These are phyloP conservation scores for Semicossyphus pulcher DNA, from an alignment of 2,113 vertebrate species.

Conservation along the genomic window DNA sequence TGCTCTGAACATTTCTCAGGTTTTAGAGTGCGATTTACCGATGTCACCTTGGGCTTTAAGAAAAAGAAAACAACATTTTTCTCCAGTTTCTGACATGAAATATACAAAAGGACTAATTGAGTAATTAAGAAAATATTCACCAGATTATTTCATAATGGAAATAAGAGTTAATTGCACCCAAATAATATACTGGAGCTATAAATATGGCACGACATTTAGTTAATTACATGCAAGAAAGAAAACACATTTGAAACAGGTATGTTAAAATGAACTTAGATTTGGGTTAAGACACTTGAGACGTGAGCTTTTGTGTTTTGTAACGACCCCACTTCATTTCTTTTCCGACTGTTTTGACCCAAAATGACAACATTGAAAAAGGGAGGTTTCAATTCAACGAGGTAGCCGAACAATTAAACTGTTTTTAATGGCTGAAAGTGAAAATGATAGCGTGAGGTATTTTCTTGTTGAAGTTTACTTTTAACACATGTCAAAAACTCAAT, in stretches of 20 bases:
- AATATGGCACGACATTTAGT: background rate
- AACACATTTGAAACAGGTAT: background rate
- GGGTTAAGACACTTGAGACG: background rate
- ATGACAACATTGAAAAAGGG: background rate
- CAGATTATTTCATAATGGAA: background rate
- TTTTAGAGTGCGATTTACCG: background rate
- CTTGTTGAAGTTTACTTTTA: background rate
- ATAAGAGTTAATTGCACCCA: background rate
- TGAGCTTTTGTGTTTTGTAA: background rate
- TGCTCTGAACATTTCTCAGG: no score
- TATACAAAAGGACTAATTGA: background rate
- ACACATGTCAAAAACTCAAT: conserved; percentile 1
- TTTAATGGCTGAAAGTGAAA: background rate
- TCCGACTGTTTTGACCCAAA: conserved; percentile 13
- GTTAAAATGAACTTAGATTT: background rate
- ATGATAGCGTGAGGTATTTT: background rate
- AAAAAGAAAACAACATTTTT: background rate
- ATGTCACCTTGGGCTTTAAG: background rate
- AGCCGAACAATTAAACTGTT: conserved; percentile 1
- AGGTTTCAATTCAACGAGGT: conserved; percentile 6
- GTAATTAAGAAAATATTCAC: background rate
- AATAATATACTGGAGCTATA: no score
- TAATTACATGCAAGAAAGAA: background rate
- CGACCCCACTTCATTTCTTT: background rate
- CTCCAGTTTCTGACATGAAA: conserved; percentile 8